Percentiles rank a stretch among this genome's conserved stretches.
phyloP scores from a whole-genome alignment of 2,113 vertebrate species.

The Ancistrus triradiatus region DNA sequence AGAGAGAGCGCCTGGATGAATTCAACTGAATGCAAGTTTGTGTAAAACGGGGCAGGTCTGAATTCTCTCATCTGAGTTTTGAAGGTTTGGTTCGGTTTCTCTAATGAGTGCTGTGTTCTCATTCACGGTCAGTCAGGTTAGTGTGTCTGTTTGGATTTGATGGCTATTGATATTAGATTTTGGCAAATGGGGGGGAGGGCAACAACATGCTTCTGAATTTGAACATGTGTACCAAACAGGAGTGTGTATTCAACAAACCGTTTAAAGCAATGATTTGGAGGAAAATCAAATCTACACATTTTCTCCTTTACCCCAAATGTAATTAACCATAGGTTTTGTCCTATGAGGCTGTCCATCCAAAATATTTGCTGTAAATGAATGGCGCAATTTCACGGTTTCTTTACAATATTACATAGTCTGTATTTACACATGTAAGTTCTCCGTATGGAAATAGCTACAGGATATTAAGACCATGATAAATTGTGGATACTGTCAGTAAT shows the following conservation, averaged over 20 bases:
- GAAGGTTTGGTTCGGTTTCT: slow-evolving; percentile 10
- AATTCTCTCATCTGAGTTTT: neutral
- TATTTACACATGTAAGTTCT: no score
- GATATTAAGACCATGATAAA: no score
- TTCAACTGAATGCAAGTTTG: slow-evolving; percentile 26
- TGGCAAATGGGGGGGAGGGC: neutral
- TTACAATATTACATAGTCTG: no score
- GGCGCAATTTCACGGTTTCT: no score
- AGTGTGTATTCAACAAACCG: neutral
- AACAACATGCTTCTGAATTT: slow-evolving; percentile 8
- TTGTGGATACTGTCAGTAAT: no score
- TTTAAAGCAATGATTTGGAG: neutral
- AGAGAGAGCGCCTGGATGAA: slow-evolving; percentile 39
- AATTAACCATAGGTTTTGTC: neutral
- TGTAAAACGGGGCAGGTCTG: slow-evolving; percentile 16
- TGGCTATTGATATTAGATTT: slow-evolving; percentile 3
- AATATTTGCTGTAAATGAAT: no score
- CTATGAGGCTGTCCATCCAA: neutral
- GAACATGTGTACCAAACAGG: neutral
- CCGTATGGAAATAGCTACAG: no score
- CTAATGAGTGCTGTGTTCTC: slow-evolving; percentile 18
- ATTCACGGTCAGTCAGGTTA: slow-evolving; percentile 34
- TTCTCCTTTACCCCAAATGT: neutral
- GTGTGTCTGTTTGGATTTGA: neutral
- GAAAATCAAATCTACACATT: neutral